phyloP scores from a whole-genome alignment of 2,113 vertebrate species.

The Ploceus nigricollis region DNA sequence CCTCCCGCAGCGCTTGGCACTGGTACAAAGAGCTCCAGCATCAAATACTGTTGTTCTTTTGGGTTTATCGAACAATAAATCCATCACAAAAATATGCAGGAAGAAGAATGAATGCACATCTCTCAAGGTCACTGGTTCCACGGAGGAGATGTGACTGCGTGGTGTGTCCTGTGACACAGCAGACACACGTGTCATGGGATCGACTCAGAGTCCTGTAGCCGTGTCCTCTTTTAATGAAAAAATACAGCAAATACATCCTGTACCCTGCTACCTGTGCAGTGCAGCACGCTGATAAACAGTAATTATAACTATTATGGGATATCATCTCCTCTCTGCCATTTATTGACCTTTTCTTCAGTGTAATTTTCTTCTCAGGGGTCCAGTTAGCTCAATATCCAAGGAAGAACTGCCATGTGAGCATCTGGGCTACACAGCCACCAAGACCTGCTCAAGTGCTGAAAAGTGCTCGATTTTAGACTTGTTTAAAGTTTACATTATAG shows the following conservation, averaged over 20 bases:
- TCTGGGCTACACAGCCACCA: neutral
- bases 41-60: neutral
- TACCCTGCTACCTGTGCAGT: neutral
- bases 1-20: neutral
- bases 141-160: accelerated
- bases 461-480: neutral
- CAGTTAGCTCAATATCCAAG: neutral
- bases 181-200: accelerated
- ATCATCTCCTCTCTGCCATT: neutral
- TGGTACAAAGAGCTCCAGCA: neutral
- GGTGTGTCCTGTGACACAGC: neutral
- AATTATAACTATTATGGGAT: neutral
- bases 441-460: neutral
- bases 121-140: neutral
- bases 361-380: neutral
- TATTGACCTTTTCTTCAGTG: neutral
- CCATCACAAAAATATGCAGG: neutral
- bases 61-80: slow-evolving; percentile 26
- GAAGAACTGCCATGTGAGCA: neutral
- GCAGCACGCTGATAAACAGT: neutral
- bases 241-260: neutral
- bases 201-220: accelerated
- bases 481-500: neutral
- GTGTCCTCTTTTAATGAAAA: neutral
- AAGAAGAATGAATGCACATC: neutral